Conservation (phyloP, 2,888 invertebrate genomes). For the Pimpla rufipes region DNA sequence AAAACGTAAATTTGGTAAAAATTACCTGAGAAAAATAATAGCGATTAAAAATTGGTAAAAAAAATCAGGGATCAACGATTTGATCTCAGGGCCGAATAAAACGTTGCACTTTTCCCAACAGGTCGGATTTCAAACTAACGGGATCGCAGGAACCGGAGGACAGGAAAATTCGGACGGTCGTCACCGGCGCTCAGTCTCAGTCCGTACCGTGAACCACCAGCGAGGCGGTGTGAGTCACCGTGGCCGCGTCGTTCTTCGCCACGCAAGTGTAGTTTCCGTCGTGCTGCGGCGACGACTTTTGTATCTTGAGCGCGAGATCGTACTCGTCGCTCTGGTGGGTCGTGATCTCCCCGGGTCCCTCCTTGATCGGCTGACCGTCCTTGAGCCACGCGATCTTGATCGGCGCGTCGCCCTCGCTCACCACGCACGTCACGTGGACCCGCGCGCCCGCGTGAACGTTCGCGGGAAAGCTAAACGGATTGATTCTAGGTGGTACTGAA, state of each 20-base stretch:
- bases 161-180: no score
- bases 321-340: conserved; percentile 83
- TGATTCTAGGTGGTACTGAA: conserved; percentile 87
- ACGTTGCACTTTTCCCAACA: no score
- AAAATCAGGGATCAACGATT: no score
- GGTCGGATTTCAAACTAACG: no score
- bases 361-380: conserved; percentile 86
- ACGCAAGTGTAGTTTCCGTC: conserved; percentile 87
- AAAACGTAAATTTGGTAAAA: no score
- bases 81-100: no score
- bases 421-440: conserved; percentile 86
- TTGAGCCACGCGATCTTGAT: conserved; percentile 87
- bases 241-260: conserved; percentile 86
- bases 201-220: conserved; percentile 86
- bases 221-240: conserved; percentile 84
- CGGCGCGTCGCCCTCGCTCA: conserved; percentile 87
- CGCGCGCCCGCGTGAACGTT: conserved; percentile 85
- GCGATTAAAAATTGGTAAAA: no score
- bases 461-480: conserved; percentile 86
- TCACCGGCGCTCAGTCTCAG: not conserved
- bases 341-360: conserved; percentile 79
- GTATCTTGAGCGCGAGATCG: conserved; percentile 85
- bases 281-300: conserved; percentile 86
- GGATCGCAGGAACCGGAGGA: no score
- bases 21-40: no score